Evolutionary conservation across 2,113 vertebrate species (phyloP), one percentile per base, ranked within the genome.

Genomic region (Panthera uncia): DNA sequence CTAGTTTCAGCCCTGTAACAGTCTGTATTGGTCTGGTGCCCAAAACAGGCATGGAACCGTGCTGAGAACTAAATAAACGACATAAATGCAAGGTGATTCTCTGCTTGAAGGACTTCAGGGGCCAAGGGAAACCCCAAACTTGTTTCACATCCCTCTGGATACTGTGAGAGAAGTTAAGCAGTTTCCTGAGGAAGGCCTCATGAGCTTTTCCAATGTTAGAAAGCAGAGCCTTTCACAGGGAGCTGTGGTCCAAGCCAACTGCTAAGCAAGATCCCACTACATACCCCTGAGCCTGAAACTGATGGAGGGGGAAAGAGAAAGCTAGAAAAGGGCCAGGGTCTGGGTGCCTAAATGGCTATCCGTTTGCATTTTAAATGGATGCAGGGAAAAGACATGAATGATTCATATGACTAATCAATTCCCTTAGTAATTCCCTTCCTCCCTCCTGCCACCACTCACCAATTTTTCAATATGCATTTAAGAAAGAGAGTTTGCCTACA

Each of bases 311-410:
- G 68, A n/a, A 86, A 88, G 57, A 96, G 71, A 52, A 81, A 95
- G 69, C 50, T 52, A 74, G 33, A n/a, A n/a, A 48, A 94, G 65
- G 50, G 61, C 78, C 11, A 68, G 73, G 69, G 55, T 50, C 73
- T 84, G n/a, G 36, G 91, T 65, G 96, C 41, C 91, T 92, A 86
- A 95, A 94, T 92, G 89, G 52, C 81, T 87, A 83, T 91, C 91
- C 25, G 52, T 91, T 93, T 96, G 93, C 94, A 88, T 92, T 93
- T 96, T 95, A 98, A 97, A 89, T 81, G 94, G 94, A 97, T 95
- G 38, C 45, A 96, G 45, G 85, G 83, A 97, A 95, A 74, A 89
- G 36, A 25, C 78, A 87, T 97, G 74, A 94, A 95, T 92, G 90
- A 97, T 97, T 97, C 86, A 97, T 89, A 82, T 27, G 86, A 92